A percentile compares a stretch with the other conserved stretches of the same genome.
Conservation (phyloP, 2,797 vertebrate genomes). For the Sebastes elongatus region DNA sequence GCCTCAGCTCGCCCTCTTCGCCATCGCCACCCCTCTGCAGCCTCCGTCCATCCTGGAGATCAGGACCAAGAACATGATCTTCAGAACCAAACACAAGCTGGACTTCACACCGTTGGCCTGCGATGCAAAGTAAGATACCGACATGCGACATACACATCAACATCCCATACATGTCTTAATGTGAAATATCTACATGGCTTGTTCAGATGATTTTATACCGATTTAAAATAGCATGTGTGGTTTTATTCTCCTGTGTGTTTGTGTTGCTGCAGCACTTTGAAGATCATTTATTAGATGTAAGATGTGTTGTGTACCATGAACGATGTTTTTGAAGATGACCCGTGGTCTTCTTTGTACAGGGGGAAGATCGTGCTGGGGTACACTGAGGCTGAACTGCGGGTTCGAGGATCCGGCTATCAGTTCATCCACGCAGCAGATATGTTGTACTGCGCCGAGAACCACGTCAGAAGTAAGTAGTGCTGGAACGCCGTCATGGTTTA, state of each 20-base stretch:
- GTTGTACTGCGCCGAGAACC: conserved; percentile 83
- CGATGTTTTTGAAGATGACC: neutral
- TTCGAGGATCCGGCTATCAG: conserved; percentile 81
- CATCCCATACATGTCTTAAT: neutral
- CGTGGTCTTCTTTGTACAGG: conserved; percentile 44
- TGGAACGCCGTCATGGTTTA: rapidly evolving
- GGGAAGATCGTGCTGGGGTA: conserved; percentile 82
- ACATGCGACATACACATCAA: neutral
- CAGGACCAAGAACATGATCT: conserved; percentile 85
- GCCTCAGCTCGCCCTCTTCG: conserved; percentile 83
- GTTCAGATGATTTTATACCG: rapidly evolving
- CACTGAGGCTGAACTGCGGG: conserved; percentile 81
- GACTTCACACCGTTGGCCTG: conserved; percentile 89
- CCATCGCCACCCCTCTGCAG: conserved; percentile 84
- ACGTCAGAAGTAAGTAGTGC: conserved; percentile 77
- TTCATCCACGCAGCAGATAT: conserved; percentile 84
- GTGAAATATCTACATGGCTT: rapidly evolving
- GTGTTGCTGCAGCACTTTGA: neutral
- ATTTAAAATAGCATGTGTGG: neutral
- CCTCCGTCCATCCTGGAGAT: conserved; percentile 87
- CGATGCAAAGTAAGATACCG: conserved; percentile 81
- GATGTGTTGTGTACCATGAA: neutral
- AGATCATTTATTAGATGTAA: neutral
- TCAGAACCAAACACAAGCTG: conserved; percentile 90
- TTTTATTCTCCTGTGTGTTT: neutral